Percentiles rank a stretch among this genome's conserved stretches.
Conservation (phyloP, 2,888 invertebrate species). For the Pollenia griseotomentosa region DNA sequence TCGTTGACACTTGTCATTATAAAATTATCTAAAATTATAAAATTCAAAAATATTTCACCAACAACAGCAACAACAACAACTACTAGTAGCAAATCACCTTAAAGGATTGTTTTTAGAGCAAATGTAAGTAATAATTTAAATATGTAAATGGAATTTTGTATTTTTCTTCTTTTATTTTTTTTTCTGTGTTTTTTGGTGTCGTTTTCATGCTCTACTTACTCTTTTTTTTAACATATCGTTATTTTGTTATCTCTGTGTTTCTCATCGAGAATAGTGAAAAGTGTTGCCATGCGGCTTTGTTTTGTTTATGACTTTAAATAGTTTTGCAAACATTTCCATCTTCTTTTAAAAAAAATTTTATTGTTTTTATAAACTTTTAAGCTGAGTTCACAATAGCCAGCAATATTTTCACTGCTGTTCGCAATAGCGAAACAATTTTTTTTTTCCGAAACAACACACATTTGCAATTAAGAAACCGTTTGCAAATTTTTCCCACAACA, state of each 20-base stretch:
- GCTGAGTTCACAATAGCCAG: too few relatives aligned
- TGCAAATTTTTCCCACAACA: too few relatives aligned
- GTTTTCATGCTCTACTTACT: slow-evolving; percentile 56
- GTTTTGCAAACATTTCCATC: background rate
- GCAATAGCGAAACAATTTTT: too few relatives aligned
- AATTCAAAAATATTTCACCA: slow-evolving; percentile 46
- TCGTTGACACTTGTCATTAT: slow-evolving; percentile 71
- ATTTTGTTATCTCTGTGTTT: background rate
- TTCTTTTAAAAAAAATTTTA: background rate
- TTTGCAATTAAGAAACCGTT: too few relatives aligned
- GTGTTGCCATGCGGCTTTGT: slow-evolving; percentile 29
- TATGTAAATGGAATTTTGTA: slow-evolving; percentile 11
- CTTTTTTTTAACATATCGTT: slow-evolving; percentile 2
- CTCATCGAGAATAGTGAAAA: background rate
- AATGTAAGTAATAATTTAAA: slow-evolving; percentile 59
- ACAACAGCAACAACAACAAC: slow-evolving; percentile 16
- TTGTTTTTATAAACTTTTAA: too few relatives aligned
- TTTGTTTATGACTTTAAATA: background rate
- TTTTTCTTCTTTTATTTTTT: slow-evolving; percentile 30
- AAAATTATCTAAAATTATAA: slow-evolving; percentile 63
- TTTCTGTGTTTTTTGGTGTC: slow-evolving; percentile 14
- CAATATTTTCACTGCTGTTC: too few relatives aligned
- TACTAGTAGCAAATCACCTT: slow-evolving; percentile 58
- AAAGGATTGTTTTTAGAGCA: slow-evolving; percentile 50
- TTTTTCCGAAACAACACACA: too few relatives aligned